Percentiles rank a stretch among this genome's conserved stretches.
Evolutionary conservation across 2,888 invertebrate species (phyloP).

Genomic region (Drosophila cracens): DNA sequence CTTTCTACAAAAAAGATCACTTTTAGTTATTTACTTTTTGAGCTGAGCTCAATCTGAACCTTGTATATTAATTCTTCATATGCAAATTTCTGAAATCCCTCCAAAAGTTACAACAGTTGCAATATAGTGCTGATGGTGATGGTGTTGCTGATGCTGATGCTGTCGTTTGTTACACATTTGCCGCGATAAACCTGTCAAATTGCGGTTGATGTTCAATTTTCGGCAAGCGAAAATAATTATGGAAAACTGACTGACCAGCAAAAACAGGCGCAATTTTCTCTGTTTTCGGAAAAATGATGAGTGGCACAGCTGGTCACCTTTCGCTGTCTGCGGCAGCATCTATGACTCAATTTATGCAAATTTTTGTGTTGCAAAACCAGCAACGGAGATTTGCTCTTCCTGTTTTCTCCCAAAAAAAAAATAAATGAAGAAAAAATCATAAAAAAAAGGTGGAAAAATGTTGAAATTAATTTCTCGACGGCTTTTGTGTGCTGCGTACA

Average conservation of each 20-base stretch:
- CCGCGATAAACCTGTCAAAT: slow-evolving; percentile 31
- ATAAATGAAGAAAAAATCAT: slow-evolving; percentile 15
- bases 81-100: neutral
- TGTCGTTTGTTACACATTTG: neutral
- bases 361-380: slow-evolving; percentile 27
- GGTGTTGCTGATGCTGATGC: neutral
- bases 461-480: slow-evolving; percentile 74
- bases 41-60: no score
- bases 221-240: slow-evolving; percentile 25
- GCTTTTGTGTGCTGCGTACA: slow-evolving; percentile 43
- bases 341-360: slow-evolving; percentile 53
- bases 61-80: neutral
- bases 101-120: neutral
- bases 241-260: slow-evolving; percentile 25
- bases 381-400: slow-evolving; percentile 18
- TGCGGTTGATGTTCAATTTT: slow-evolving; percentile 26
- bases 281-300: slow-evolving; percentile 20
- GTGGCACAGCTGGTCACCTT: slow-evolving; percentile 28
- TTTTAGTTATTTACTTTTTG: neutral
- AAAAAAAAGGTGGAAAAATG: slow-evolving; percentile 64
- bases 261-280: slow-evolving; percentile 30
- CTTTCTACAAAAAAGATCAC: no score
- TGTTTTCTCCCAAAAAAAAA: slow-evolving; percentile 23
- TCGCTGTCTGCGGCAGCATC: slow-evolving; percentile 12
- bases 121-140: slow-evolving; percentile 15